Conservation (phyloP, 2,113 vertebrate species). For the Numida meleagris region DNA sequence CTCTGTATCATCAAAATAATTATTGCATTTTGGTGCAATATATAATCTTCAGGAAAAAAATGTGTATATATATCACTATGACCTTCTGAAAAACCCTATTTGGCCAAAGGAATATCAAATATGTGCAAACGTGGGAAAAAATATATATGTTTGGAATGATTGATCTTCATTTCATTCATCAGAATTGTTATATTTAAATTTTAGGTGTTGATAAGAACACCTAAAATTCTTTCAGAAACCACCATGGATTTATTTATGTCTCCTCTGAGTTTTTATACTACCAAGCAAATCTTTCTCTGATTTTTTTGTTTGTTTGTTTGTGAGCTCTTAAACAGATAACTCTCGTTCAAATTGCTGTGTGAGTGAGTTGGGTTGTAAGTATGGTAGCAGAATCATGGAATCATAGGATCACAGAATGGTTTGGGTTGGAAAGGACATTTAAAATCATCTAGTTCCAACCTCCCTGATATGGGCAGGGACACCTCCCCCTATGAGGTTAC, state of each 20-base stretch:
- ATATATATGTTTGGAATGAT: neutral
- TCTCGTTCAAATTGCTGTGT: neutral
- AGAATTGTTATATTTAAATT: neutral
- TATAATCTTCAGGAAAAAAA: neutral
- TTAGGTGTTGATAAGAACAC: neutral
- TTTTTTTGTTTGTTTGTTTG: no score
- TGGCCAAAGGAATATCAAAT: neutral
- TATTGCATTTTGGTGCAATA: neutral
- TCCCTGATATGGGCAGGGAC: no score
- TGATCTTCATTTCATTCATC: neutral
- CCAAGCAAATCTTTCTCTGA: neutral
- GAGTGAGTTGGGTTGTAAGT: neutral
- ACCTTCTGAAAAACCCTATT: neutral
- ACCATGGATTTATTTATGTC: neutral
- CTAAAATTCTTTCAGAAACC: neutral
- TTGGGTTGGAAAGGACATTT: no score
- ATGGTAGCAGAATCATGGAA: neutral
- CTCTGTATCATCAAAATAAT: constrained; percentile 37
- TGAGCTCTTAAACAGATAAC: neutral
- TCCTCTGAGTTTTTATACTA: neutral
- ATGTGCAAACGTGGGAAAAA: neutral
- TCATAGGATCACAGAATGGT: no score
- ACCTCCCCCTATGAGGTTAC: no score
- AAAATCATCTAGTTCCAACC: no score
- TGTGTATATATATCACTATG: neutral